Evolutionary conservation across 1,140 invertebrate species (phyloP).

Genomic region (Nilaparvata lugens): DNA sequence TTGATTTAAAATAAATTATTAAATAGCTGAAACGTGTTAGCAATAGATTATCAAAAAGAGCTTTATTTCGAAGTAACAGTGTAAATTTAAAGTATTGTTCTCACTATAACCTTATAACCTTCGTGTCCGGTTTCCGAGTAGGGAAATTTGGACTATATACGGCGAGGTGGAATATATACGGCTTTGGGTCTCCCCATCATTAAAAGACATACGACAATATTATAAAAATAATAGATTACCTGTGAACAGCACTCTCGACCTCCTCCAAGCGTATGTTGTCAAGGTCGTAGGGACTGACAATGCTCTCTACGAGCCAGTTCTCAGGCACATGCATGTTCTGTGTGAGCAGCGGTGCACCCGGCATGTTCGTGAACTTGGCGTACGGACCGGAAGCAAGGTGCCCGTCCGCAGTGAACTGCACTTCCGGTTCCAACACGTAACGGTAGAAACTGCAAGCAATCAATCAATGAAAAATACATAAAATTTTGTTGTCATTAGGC

Average conservation of each 20-base stretch:
- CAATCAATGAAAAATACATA: background rate
- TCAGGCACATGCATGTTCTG: slow-evolving; percentile 93
- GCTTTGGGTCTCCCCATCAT: background rate
- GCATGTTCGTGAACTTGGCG: slow-evolving; percentile 81
- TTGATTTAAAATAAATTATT: too few relatives aligned
- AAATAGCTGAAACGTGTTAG: too few relatives aligned
- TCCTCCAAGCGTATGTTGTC: slow-evolving; percentile 93
- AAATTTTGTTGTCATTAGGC: too few relatives aligned
- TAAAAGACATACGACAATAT: too few relatives aligned
- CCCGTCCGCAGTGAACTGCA: slow-evolving; percentile 64
- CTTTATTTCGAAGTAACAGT: too few relatives aligned
- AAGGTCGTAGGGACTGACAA: slow-evolving; percentile 90
- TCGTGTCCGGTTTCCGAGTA: too few relatives aligned
- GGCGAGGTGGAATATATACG: too few relatives aligned
- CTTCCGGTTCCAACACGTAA: slow-evolving; percentile 85
- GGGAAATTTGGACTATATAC: too few relatives aligned
- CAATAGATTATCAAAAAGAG: too few relatives aligned
- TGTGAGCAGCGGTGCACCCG: slow-evolving; percentile 86
- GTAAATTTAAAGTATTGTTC: too few relatives aligned
- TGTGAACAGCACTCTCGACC: slow-evolving; percentile 65
- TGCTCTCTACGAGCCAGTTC: slow-evolving; percentile 96
- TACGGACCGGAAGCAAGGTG: slow-evolving; percentile 54
- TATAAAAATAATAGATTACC: slow-evolving; percentile 35
- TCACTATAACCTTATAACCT: too few relatives aligned
- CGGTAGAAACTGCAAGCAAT: slow-evolving; percentile 75